Evolutionary conservation across 1,140 invertebrate species (phyloP).

Genomic region (Lysiphlebus fabarum): DNA sequence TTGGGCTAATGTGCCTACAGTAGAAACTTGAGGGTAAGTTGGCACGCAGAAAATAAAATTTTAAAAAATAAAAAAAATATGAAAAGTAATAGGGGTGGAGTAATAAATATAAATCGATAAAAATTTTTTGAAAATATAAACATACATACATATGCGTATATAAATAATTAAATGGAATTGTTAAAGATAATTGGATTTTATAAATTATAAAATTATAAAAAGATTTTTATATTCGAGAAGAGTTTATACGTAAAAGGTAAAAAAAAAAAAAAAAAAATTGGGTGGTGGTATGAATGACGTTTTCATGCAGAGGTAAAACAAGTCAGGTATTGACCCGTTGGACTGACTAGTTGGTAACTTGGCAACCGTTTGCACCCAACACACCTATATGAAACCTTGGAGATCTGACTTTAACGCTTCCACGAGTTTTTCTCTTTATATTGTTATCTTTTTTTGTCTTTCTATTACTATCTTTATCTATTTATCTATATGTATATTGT

Average conservation of each 20-base stretch:
- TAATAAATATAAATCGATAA: too few species aligned
- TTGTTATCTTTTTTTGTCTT: too few species aligned
- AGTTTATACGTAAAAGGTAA: constrained; percentile 4
- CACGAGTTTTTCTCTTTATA: neutral
- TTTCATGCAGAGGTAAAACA: constrained; percentile 25
- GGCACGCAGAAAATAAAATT: constrained; percentile 15
- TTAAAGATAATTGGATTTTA: too few species aligned
- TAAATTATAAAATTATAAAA: too few species aligned
- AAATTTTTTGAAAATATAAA: too few species aligned
- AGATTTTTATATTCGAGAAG: neutral
- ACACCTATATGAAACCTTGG: constrained; percentile 34
- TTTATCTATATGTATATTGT: too few species aligned
- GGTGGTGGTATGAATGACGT: constrained; percentile 22
- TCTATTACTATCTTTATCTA: too few species aligned
- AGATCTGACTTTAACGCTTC: constrained; percentile 29
- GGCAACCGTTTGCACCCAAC: constrained; percentile 33
- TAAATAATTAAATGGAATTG: too few species aligned
- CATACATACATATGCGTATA: too few species aligned
- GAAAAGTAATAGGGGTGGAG: constrained; percentile 28
- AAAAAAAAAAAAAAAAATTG: constrained; percentile 19
- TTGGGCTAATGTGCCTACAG: constrained; percentile 30
- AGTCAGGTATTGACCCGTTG: constrained; percentile 32
- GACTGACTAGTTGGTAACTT: constrained; percentile 27
- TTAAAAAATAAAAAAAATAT: constrained; percentile 22
- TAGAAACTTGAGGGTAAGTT: constrained; percentile 18